These are phyloP conservation scores for Psittacula echo DNA, from an alignment of 2,797 vertebrate genomes.

Conservation along the genomic window DNA sequence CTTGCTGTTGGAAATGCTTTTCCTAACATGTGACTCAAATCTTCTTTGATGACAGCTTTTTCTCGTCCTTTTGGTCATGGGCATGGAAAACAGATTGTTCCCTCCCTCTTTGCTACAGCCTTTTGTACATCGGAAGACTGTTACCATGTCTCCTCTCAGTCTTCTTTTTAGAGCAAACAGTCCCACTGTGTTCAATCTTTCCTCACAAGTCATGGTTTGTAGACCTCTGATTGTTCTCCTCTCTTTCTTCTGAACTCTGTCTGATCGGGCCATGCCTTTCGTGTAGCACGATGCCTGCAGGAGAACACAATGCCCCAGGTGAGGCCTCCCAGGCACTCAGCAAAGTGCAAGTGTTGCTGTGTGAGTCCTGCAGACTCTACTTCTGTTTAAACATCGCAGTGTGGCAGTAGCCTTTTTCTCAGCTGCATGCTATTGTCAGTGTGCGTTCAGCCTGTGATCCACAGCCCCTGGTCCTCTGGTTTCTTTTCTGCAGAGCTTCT, in stretches of 20 bases:
- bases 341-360: neutral
- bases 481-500: neutral
- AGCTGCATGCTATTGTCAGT: neutral
- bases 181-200: constrained; percentile 57
- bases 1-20: neutral
- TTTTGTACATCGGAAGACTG: neutral
- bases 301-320: neutral
- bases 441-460: neutral
- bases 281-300: neutral
- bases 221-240: constrained; percentile 48
- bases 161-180: constrained; percentile 43
- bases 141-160: neutral
- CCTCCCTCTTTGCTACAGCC: constrained; percentile 18
- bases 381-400: constrained; percentile 1
- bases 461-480: neutral
- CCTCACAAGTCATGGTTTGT: constrained; percentile 36
- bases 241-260: constrained; percentile 17
- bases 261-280: constrained; percentile 4
- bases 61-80: constrained; percentile 20
- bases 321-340: constrained; percentile 48
- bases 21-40: neutral
- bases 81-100: constrained; percentile 29
- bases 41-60: neutral
- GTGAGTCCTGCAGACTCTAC: neutral
- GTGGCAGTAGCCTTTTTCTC: constrained; percentile 48